Evolutionary conservation across 2,888 invertebrate species (phyloP), one percentile per base, ranked within the genome.

Genomic region (Xylota segnis): DNA sequence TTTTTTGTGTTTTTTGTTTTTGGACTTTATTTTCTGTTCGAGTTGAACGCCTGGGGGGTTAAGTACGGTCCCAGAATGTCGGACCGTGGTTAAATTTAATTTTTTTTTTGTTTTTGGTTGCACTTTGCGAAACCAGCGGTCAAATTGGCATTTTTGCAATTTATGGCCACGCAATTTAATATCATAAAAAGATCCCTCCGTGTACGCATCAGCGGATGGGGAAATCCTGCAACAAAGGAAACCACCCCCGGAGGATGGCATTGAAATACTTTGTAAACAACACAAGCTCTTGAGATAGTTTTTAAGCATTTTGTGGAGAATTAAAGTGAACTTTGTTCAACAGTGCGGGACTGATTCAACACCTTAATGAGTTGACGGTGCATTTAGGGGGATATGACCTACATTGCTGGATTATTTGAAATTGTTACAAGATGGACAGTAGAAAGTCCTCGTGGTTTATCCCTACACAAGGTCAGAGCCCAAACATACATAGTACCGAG

Each of bases 121-220:
- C 56, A 70, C 56, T 70, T 70, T 70, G 29, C 18, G 43, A 43
- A 43, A n/a, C 56, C 18, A 70, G n/a, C 56, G 68, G 29, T 29
- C 40, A 70, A 70, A 70, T 70, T 70, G 70, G 56, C 45, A 56
- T 27, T 63, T 29, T 16, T 45, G 16, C 50, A 16, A 23, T 59
- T 59, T 43, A 10, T 40, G 40, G 18, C n/a, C 18, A 43, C 18
- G 40, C 37, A 56, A 56, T 16, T 34, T 32, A 56, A 56, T 56
- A 16, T 43, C 12, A 18, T 4, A 23, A n/a, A 40, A 40, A 7
- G 16, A 12, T 12, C 16, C 4, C 16, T 18, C 12, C 12, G 27
- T 40, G 7, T 9, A 40, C 37, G 58, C 32, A 47, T n/a, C 9
- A 45, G 0, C 16, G 43, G 16, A 6, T 4, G 14, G 14, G 10